Evolutionary conservation across 2,113 vertebrate species (phyloP), one percentile per base, ranked within the genome.

Genomic region (Eretmochelys imbricata): DNA sequence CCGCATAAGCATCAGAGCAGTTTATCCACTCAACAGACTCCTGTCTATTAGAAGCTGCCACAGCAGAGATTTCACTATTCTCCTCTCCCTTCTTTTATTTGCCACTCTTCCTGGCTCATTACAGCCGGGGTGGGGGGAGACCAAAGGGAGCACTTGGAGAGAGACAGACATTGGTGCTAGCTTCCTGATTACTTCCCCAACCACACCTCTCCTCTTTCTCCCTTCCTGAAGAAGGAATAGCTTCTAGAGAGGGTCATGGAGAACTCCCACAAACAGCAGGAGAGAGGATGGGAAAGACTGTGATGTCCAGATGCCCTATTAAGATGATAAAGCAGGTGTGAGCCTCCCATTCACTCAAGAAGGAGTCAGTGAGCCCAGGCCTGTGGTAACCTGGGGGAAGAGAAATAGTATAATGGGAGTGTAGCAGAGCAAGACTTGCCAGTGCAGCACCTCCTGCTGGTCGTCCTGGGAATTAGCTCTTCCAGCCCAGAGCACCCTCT

Each of bases 61-160:
- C 48, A 85, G 9, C 49, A 80, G 42, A 2, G 62, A 62, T 95
- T 49, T 84, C 4, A 53, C 83, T 90, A 0, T 82, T 81, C 91
- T 86, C 4, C 48, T 89, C 48, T 89, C 35, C 91, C 2, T 35
- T 87, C 38, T 59, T 95, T 94, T 84, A 46, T 10, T 82, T 95
- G 88, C 89, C 27, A 3, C 35, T 91, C 29, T 0, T 0, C 86
- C 5, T 62, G 8, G 49, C 24, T 78, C 35, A 83, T 25, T 85
- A 22, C n/a, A n/a, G 27, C 8, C 20, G 62, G 89, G 38, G 38
- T 4, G 10, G 85, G 5, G 85, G 51, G 84, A 49, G 46, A 65
- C 82, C 75, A 42, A 95, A 91, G 88, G 89, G 76, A 84, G 5
- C 29, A 14, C 57, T 1, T 53, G 59, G 38, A 72, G n/a, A 24